Conservation (phyloP, 2,113 vertebrate genomes). For the Sphaerodactylus townsendi region DNA sequence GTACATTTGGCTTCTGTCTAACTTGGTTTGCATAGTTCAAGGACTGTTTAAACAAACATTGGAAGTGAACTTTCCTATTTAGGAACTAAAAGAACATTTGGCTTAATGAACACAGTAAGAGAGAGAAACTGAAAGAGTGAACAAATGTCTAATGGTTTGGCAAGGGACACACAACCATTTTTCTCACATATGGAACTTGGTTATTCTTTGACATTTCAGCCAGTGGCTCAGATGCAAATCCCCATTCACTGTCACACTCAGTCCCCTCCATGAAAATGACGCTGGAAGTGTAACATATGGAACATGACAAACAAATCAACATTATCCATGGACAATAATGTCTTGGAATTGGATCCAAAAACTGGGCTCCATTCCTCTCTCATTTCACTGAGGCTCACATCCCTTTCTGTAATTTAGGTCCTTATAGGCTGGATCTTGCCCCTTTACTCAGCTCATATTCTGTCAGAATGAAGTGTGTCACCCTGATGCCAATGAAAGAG, state of each 20-base stretch:
- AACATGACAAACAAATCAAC: conserved; percentile 23
- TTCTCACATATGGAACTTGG: conserved; percentile 45
- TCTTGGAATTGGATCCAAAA: neutral
- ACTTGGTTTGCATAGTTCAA: conserved; percentile 44
- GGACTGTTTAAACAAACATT: conserved; percentile 58
- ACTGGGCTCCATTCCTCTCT: neutral
- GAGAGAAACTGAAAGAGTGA: neutral
- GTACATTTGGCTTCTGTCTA: conserved; percentile 52
- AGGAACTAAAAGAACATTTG: conserved; percentile 56
- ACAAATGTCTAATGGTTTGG: conserved; percentile 48
- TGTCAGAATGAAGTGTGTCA: too few species aligned
- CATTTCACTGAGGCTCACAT: neutral
- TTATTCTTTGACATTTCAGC: conserved; percentile 42
- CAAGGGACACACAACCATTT: neutral
- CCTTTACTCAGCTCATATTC: too few species aligned
- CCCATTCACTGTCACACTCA: conserved; percentile 24
- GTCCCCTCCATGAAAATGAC: conserved; percentile 12
- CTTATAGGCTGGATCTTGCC: too few species aligned
- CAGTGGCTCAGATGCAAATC: conserved; percentile 25
- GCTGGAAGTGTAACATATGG: conserved; percentile 43
- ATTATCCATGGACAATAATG: neutral
- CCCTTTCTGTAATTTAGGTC: neutral
- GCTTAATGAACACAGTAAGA: conserved; percentile 37
- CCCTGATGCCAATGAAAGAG: too few species aligned
- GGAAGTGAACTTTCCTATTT: conserved; percentile 51